Evolutionary conservation across 2,797 vertebrate genomes (phyloP).

Genomic region (Podarcis siculus): DNA sequence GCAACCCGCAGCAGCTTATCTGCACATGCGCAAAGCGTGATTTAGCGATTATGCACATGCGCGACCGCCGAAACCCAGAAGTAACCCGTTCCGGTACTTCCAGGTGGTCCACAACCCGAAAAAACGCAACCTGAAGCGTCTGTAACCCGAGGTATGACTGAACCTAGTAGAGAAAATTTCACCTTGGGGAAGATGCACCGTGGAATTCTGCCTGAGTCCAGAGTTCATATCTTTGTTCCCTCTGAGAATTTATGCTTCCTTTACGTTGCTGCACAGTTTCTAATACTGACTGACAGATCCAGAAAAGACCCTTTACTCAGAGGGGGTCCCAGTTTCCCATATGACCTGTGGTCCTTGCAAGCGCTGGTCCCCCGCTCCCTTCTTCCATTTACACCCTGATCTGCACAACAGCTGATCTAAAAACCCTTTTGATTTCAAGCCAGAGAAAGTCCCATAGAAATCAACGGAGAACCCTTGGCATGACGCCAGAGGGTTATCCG

Average conservation of each 20-base stretch:
- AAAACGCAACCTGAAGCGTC: too few species aligned
- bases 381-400: neutral
- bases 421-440: neutral
- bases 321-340: neutral
- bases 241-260: neutral
- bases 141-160: too few species aligned
- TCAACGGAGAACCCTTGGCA: neutral
- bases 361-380: neutral
- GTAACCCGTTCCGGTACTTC: too few species aligned
- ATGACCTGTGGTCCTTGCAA: neutral
- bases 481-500: neutral
- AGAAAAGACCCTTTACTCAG: neutral
- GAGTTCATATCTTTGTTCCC: too few species aligned
- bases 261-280: neutral
- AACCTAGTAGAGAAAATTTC: neutral
- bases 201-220: neutral
- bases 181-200: neutral
- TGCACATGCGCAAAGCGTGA: too few species aligned
- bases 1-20: too few species aligned
- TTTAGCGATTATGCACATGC: too few species aligned
- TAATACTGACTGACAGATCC: neutral
- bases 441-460: neutral
- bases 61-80: too few species aligned
- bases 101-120: too few species aligned
- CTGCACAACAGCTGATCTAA: neutral